Base-by-base conservation (phyloP, 2,113 vertebrate species). In the Halcyon malimbica region DNA sequence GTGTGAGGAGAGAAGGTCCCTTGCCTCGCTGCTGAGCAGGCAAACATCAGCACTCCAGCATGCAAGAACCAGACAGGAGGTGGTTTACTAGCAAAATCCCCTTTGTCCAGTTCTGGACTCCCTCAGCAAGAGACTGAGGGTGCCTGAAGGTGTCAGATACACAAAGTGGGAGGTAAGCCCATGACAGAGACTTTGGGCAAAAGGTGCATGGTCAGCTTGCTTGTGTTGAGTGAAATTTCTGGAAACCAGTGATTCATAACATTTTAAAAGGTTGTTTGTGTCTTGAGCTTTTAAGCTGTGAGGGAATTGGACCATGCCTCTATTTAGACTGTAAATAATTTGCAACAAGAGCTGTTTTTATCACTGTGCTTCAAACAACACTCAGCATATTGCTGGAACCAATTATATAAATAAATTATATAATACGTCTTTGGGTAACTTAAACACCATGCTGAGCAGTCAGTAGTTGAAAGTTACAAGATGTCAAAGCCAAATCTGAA, bases 341-440 rank as follows among this genome's bases (percentile, higher is more conserved):
- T 92, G 90, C 13, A 5, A 13, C 1, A 1, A 95, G 94, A 46
- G 80, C 86, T 92, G 80, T 91, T 93, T 95, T 94, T 96, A 83
- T 95, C 92, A 53, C 83, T 28, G 13, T 54, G 67, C 73, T 96
- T 96, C 92, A 96, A 93, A 93, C 92, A 96, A 94, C 96, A 94
- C 95, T 94, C 95, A 94, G 86, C 74, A 54, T 94, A 89, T 87
- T 79, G 69, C 77, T 92, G 83, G 83, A 94, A 94, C 48, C 28
- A 89, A 82, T 76, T 86, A 87, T 62, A 95, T 94, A 96, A 96
- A 96, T 93, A 92, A 94, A 94, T 97, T 93, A 95, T 92, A 90
- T 96, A 93, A 96, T 89, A 76, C 23, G 37, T 68, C 81, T 91
- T 93, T 69, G 65, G 54, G 41, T 92, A 91, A 82, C 54, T 94